A percentile compares a stretch with the other conserved stretches of the same genome.
Evolutionary conservation across 1,140 invertebrate genomes (phyloP).

Genomic region (Dendrolimus kikuchii): DNA sequence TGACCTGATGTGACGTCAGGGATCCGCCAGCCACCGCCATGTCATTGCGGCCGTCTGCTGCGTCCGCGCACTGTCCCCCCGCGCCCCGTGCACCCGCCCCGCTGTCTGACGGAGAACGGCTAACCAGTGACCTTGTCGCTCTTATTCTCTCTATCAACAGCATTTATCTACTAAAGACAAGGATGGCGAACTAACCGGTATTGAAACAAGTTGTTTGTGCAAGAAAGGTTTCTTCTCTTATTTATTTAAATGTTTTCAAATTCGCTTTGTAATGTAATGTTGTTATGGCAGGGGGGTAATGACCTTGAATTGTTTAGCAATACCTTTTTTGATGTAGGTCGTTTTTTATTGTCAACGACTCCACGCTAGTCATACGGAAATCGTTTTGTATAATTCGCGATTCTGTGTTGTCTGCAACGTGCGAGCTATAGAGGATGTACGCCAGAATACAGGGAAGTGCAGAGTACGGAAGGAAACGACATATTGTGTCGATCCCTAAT

Average conservation of each 20-base stretch:
- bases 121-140: slow-evolving; percentile 66
- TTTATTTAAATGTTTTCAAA: slow-evolving; percentile 58
- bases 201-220: slow-evolving; percentile 57
- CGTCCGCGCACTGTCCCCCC: slow-evolving; percentile 32
- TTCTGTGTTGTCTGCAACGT: too few species aligned
- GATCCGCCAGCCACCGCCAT: slow-evolving; percentile 38
- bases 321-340: slow-evolving; percentile 14
- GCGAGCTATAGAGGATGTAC: too few species aligned
- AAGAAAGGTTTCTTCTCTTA: slow-evolving; percentile 56
- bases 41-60: slow-evolving; percentile 52
- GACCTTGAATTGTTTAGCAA: slow-evolving; percentile 47
- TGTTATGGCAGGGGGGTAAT: slow-evolving; percentile 48
- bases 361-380: neutral
- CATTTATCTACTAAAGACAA: slow-evolving; percentile 11
- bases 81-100: slow-evolving; percentile 30
- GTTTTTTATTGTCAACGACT: slow-evolving; percentile 2
- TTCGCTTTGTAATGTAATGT: slow-evolving; percentile 50
- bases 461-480: too few species aligned
- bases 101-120: slow-evolving; percentile 59
- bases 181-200: slow-evolving; percentile 36
- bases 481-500: too few species aligned
- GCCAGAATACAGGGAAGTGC: too few species aligned
- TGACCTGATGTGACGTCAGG: slow-evolving; percentile 51
- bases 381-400: too few species aligned
- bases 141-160: slow-evolving; percentile 33